Percentiles rank a stretch among this genome's conserved stretches.
These are phyloP conservation scores for Phrynocephalus guinanensis DNA, from an alignment of 2,797 vertebrate genomes.

Conservation along the genomic window DNA sequence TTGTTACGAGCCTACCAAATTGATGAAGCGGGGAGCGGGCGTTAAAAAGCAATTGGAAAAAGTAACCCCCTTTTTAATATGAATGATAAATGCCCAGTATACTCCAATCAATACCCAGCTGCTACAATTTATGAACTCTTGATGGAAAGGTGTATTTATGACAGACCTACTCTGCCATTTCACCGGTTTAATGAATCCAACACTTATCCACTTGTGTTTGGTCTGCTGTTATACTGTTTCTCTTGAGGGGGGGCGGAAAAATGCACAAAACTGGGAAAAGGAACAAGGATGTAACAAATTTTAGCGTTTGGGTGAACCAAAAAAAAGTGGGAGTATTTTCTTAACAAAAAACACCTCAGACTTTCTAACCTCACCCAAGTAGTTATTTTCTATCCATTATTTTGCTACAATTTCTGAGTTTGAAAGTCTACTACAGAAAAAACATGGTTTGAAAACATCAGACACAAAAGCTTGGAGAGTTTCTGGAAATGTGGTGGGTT, in stretches of 20 bases:
- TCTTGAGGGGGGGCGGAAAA: background rate
- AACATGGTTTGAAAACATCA: background rate
- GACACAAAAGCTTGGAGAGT: background rate
- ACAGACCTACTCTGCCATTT: background rate
- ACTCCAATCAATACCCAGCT: constrained; percentile 18
- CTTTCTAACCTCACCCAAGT: background rate
- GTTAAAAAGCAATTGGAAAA: constrained; percentile 27
- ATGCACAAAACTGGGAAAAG: background rate
- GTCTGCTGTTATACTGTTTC: background rate
- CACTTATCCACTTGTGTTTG: constrained; percentile 24
- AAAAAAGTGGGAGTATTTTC: too few species aligned
- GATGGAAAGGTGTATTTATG: background rate
- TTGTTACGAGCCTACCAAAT: background rate
- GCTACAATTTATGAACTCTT: background rate
- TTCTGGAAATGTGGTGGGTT: background rate
- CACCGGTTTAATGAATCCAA: background rate
- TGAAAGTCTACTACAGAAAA: background rate
- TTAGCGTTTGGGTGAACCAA: constrained; percentile 20
- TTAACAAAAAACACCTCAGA: background rate
- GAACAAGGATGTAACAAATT: background rate
- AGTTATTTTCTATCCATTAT: constrained; percentile 24
- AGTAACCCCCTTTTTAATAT: constrained; percentile 22
- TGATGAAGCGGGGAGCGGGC: background rate
- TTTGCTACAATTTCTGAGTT: constrained; percentile 21
- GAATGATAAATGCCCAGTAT: constrained; percentile 29